Conservation (phyloP, 1,140 invertebrate genomes). For the Paraescarpia echinospica region DNA sequence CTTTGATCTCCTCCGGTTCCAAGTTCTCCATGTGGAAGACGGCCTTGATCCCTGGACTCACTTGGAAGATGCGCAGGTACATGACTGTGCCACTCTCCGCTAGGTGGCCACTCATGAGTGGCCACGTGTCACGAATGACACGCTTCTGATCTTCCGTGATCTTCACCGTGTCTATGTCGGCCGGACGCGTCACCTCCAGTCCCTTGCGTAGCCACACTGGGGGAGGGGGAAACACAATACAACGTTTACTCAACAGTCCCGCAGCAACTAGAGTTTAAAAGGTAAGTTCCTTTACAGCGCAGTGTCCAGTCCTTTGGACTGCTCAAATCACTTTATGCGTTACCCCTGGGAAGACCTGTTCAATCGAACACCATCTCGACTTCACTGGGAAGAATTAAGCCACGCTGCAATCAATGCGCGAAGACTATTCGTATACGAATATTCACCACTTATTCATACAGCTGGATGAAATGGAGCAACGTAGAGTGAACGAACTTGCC, state of each 20-base stretch:
- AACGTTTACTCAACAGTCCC: neutral
- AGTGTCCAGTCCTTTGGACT: no score
- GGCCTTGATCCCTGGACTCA: neutral
- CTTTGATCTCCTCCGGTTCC: neutral
- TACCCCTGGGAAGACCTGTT: no score
- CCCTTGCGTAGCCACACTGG: neutral
- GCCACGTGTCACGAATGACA: conserved; percentile 17
- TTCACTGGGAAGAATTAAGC: no score
- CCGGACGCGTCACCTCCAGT: neutral
- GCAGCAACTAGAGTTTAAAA: neutral
- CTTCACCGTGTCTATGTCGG: neutral
- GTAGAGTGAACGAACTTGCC: no score
- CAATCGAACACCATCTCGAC: no score
- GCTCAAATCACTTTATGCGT: no score
- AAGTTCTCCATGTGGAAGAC: neutral
- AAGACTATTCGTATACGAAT: no score
- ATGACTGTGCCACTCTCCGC: conserved; percentile 8
- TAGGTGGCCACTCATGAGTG: neutral
- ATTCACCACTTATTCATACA: no score
- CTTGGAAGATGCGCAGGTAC: conserved; percentile 16
- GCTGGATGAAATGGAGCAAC: no score
- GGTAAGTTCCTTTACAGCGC: no score
- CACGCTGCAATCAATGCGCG: no score
- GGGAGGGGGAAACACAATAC: neutral
- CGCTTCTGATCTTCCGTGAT: neutral